Percentiles rank a stretch among this genome's conserved stretches.
These are phyloP conservation scores for Ruditapes philippinarum DNA, from an alignment of 1,140 invertebrate species.

Conservation along the genomic window DNA sequence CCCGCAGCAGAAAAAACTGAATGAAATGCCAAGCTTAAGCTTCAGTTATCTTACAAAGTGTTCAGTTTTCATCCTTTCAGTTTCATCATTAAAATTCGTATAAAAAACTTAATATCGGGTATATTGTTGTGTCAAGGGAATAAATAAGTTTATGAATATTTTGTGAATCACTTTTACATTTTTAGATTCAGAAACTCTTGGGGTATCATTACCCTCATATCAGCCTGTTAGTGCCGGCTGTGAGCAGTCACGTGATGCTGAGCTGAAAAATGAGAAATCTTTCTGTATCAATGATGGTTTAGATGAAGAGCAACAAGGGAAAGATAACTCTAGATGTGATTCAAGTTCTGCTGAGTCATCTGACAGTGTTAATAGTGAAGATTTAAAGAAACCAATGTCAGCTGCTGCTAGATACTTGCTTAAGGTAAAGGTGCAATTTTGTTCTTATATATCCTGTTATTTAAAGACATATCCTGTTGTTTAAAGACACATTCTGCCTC, in stretches of 20 bases:
- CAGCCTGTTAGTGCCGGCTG: neutral
- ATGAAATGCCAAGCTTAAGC: no score
- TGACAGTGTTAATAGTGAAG: neutral
- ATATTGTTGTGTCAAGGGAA: no score
- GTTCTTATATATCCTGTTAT: no score
- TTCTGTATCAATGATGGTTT: neutral
- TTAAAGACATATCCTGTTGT: no score
- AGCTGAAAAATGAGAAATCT: neutral
- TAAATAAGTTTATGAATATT: no score
- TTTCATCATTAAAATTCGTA: no score
- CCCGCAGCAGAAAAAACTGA: no score
- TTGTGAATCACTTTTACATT: neutral
- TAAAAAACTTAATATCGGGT: no score
- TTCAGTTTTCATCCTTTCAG: no score
- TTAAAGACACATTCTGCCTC: no score
- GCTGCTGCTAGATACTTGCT: slow-evolving; percentile 3
- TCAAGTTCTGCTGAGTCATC: neutral
- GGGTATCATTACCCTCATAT: neutral
- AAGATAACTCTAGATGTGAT: neutral
- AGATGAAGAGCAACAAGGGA: neutral
- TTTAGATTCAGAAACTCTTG: neutral
- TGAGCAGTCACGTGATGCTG: neutral
- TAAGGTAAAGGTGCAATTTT: no score
- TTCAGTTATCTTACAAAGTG: no score
- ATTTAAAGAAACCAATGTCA: neutral